phyloP scores from a whole-genome alignment of 2,113 vertebrate species.

The Pheucticus melanocephalus region DNA sequence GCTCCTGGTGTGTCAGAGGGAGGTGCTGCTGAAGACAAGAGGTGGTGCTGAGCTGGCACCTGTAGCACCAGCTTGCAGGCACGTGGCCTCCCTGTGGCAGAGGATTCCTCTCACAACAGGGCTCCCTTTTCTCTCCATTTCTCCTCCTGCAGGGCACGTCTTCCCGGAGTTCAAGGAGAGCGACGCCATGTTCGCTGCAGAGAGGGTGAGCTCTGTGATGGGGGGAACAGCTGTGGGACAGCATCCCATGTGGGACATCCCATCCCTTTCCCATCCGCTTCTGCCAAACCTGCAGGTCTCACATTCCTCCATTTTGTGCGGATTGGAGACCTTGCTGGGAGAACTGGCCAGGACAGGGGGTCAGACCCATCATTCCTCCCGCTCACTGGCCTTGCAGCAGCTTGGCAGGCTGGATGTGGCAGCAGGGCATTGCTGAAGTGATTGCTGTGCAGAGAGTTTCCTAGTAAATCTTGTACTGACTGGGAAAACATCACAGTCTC shows the following conservation, averaged over 20 bases:
- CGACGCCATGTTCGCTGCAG: slow-evolving; percentile 96
- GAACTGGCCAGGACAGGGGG: neutral
- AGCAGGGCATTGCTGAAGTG: neutral
- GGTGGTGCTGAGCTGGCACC: neutral
- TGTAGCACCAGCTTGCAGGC: accelerated
- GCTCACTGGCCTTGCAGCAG: neutral
- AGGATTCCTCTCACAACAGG: accelerated
- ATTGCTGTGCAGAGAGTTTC: neutral
- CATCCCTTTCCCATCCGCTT: neutral
- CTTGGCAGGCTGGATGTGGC: accelerated
- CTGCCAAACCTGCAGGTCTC: neutral
- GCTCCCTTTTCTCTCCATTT: neutral
- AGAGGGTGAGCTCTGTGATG: slow-evolving; percentile 80
- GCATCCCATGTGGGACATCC: too few species aligned
- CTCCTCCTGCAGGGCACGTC: slow-evolving; percentile 80
- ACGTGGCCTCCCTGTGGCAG: neutral
- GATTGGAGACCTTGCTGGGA: neutral
- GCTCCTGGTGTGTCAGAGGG: neutral
- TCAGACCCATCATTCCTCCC: neutral
- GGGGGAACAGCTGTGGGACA: neutral
- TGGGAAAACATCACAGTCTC: neutral
- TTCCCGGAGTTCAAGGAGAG: slow-evolving; percentile 99
- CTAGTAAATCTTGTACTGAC: neutral
- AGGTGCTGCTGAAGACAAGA: neutral
- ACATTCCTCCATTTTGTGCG: accelerated